Percentiles rank a stretch among this genome's conserved stretches.
These are phyloP conservation scores for Macrotrachela quadricornifera DNA, from an alignment of 1,140 invertebrate species.

Conservation along the genomic window DNA sequence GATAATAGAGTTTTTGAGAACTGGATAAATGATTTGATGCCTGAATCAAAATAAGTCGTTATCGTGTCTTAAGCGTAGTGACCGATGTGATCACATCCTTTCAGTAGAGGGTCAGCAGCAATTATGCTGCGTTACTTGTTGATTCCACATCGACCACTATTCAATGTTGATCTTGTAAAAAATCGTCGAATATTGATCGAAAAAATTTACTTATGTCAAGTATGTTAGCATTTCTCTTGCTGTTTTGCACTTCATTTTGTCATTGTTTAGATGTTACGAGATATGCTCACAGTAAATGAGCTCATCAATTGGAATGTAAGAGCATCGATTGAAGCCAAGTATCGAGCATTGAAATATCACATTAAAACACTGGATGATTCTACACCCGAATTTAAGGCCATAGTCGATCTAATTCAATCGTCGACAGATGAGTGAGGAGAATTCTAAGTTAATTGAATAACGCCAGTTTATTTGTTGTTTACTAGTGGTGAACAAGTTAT, in stretches of 20 bases:
- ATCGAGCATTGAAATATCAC: conserved; percentile 18
- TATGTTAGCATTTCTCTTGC: conserved; percentile 4
- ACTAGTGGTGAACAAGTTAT: conserved; percentile 12
- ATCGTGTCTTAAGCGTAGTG: too few relatives aligned
- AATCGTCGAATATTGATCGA: conserved; percentile 13
- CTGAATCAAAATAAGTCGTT: too few relatives aligned
- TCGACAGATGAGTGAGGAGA: background rate
- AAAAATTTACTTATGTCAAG: conserved; percentile 26
- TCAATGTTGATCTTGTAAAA: background rate
- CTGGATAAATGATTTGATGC: too few relatives aligned
- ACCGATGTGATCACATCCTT: too few relatives aligned
- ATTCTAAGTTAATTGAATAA: background rate
- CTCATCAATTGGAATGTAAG: conserved; percentile 18
- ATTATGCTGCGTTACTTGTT: too few relatives aligned
- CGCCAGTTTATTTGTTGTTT: background rate
- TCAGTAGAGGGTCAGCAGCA: too few relatives aligned
- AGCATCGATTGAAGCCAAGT: conserved; percentile 16
- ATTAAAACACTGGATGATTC: conserved; percentile 11
- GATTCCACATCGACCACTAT: conserved; percentile 14
- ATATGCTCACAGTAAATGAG: conserved; percentile 21
- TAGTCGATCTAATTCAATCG: conserved; percentile 11
- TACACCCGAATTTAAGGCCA: conserved; percentile 9
- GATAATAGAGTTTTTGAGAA: too few relatives aligned
- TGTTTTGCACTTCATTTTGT: background rate
- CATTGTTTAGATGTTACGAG: conserved; percentile 18